phyloP scores from a whole-genome alignment of 2,797 vertebrate genomes.

The Chloroceryle amazona region DNA sequence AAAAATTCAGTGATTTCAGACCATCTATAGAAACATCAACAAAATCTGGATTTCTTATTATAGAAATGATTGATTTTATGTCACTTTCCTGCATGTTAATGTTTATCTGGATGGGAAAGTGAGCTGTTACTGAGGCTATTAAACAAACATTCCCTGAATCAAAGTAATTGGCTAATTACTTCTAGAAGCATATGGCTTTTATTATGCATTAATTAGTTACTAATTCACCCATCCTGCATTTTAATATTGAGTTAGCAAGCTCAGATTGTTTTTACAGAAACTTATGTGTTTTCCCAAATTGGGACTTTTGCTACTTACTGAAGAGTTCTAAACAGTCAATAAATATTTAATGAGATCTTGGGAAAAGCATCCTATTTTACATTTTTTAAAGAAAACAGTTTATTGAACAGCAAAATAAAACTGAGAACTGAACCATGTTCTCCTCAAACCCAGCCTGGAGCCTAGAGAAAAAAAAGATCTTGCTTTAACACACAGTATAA shows the following conservation, averaged over 20 bases:
- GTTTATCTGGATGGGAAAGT: not conserved
- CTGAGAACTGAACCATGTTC: not conserved
- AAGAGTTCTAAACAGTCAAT: not conserved
- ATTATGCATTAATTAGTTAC: constrained; percentile 9
- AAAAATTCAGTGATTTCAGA: not conserved
- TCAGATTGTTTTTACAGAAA: constrained; percentile 24
- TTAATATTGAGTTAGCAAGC: not conserved
- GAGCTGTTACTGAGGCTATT: not conserved
- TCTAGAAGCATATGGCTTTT: not conserved
- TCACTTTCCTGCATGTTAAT: not conserved
- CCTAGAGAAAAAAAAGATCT: not conserved
- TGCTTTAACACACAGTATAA: not conserved
- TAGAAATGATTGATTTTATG: not conserved
- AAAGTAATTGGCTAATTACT: constrained; percentile 50
- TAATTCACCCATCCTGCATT: not conserved
- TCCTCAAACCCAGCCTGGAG: not conserved
- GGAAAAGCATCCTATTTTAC: not conserved
- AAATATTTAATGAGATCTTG: constrained; percentile 4
- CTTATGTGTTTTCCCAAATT: not conserved
- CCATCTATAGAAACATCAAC: not conserved
- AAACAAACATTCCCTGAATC: not conserved
- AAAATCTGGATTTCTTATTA: not conserved
- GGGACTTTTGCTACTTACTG: not conserved
- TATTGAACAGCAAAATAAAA: not conserved
- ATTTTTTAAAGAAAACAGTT: not conserved